These are phyloP conservation scores for Dicentrarchus labrax DNA, from an alignment of 2,113 vertebrate species.

Conservation along the genomic window DNA sequence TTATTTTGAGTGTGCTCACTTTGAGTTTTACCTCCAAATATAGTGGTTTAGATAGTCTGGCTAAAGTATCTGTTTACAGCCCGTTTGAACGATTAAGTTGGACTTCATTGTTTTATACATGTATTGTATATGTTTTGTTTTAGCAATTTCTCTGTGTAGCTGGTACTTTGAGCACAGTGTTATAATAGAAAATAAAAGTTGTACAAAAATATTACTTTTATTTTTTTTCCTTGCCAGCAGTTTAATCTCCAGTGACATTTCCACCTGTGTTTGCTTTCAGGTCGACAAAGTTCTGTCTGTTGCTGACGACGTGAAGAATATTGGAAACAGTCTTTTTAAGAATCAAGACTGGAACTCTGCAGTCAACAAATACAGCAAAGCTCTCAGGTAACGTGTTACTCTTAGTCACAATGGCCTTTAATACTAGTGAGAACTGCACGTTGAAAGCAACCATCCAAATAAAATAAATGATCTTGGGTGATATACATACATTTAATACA, in stretches of 20 bases:
- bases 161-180: too few relatives aligned
- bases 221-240: neutral
- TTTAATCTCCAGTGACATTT: neutral
- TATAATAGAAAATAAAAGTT: too few relatives aligned
- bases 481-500: neutral
- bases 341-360: conserved; percentile 93
- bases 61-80: neutral
- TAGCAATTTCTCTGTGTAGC: neutral
- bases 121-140: neutral
- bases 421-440: neutral
- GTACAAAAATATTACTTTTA: neutral
- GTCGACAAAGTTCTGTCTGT: conserved; percentile 90
- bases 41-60: neutral
- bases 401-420: neutral
- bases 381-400: conserved; percentile 89
- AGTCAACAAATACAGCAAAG: conserved; percentile 93
- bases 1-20: neutral
- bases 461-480: neutral
- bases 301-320: conserved; percentile 94
- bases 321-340: conserved; percentile 96
- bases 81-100: neutral
- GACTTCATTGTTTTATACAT: neutral
- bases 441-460: neutral
- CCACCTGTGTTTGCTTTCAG: conserved; percentile 67
- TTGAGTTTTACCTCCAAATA: neutral